A percentile compares a stretch with the other conserved stretches of the same genome.
These are phyloP conservation scores for Hyposoter didymator DNA, from an alignment of 2,888 invertebrate genomes.

Conservation along the genomic window DNA sequence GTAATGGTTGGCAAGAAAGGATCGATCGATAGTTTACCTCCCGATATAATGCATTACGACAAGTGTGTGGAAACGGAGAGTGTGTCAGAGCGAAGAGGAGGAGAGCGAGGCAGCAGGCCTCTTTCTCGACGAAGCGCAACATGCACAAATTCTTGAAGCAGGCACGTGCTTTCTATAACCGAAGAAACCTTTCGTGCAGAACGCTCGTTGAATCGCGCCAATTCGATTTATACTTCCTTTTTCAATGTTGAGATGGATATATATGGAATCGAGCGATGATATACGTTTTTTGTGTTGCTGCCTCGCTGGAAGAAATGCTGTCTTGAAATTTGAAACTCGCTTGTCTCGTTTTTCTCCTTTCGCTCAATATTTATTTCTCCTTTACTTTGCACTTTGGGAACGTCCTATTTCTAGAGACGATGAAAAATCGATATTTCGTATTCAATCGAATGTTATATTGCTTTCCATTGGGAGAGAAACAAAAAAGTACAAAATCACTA, in stretches of 20 bases:
- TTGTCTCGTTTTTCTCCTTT: conserved; percentile 27
- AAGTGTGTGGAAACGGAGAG: neutral
- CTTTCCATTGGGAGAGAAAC: neutral
- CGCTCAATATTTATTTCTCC: neutral
- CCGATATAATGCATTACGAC: conserved; percentile 14
- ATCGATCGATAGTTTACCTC: conserved; percentile 55
- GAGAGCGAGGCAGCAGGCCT: neutral
- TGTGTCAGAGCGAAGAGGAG: neutral
- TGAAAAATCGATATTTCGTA: conserved; percentile 42
- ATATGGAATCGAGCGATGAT: conserved; percentile 32
- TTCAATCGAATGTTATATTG: neutral
- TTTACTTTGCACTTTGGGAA: neutral
- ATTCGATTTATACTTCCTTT: conserved; percentile 79
- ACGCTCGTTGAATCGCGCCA: conserved; percentile 78
- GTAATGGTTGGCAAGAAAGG: conserved; percentile 23
- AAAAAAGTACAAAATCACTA: conserved; percentile 22
- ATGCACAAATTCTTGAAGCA: conserved; percentile 47
- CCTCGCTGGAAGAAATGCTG: conserved; percentile 54
- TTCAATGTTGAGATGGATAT: neutral
- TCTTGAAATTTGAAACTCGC: conserved; percentile 63
- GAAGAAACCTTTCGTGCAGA: conserved; percentile 75
- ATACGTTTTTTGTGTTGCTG: conserved; percentile 34
- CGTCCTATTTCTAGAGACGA: neutral
- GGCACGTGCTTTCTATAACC: neutral
- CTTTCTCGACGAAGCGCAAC: conserved; percentile 32